A percentile compares a stretch with the other conserved stretches of the same genome.
phyloP scores from a whole-genome alignment of 2,113 vertebrate species.

The Sceloporus undulatus region DNA sequence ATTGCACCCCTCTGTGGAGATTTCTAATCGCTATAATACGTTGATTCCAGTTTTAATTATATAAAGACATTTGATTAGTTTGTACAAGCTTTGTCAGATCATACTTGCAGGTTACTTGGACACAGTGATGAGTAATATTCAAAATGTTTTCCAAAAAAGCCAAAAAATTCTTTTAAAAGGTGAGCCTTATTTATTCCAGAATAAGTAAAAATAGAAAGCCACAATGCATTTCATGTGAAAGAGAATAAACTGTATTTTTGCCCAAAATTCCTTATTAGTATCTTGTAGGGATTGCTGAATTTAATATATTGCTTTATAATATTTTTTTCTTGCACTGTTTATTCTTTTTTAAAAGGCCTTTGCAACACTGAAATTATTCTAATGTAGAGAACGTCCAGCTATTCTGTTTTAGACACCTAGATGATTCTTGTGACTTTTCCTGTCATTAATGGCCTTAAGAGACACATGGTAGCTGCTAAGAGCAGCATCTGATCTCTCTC shows the following conservation, averaged over 20 bases:
- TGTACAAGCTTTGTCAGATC: constrained; percentile 44
- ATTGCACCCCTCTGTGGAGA: constrained; percentile 64
- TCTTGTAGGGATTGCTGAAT: neutral
- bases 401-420: neutral
- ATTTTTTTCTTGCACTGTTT: neutral
- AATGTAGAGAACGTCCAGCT: neutral
- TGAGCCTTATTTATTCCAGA: constrained; percentile 8
- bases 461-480: neutral
- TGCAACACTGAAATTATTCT: neutral
- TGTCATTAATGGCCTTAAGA: neutral
- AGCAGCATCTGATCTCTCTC: neutral
- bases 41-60: constrained; percentile 18
- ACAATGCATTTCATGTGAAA: neutral
- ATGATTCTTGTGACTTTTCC: neutral
- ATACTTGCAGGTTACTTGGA: constrained; percentile 31
- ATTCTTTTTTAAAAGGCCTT: neutral
- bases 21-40: constrained; percentile 58
- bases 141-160: neutral
- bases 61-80: constrained; percentile 30
- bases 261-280: neutral
- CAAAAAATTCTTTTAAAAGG: neutral
- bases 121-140: constrained; percentile 21
- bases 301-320: neutral
- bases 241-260: neutral
- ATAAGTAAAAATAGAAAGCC: constrained; percentile 3